Evolutionary conservation across 1,140 invertebrate genomes (phyloP).

Genomic region (Prorops nasuta): DNA sequence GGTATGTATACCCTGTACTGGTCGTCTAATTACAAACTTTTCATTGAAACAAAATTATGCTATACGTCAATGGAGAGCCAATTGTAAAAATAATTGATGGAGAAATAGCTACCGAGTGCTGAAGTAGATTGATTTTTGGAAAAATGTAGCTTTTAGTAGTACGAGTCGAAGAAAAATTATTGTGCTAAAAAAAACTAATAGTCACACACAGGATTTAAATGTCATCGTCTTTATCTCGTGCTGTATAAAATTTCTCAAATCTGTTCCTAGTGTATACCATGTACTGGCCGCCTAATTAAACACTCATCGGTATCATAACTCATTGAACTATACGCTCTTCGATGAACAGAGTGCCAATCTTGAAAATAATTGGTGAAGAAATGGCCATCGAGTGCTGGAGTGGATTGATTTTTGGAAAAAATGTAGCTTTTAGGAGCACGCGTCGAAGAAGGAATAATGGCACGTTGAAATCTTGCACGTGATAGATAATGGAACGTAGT

Average conservation of each 20-base stretch:
- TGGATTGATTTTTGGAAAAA: background rate
- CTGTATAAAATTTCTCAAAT: no score
- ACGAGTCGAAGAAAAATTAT: background rate
- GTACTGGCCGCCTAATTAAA: no score
- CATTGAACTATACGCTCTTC: background rate
- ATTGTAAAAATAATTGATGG: background rate
- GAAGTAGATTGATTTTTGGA: background rate
- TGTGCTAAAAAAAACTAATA: no score
- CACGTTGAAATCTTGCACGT: no score
- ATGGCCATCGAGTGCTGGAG: background rate
- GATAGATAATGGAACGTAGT: background rate
- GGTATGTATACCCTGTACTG: no score
- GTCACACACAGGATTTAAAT: no score
- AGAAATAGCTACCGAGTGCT: background rate
- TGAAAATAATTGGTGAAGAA: background rate
- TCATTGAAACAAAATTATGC: background rate
- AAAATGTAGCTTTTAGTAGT: background rate
- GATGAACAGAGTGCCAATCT: background rate
- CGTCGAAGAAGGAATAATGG: no score
- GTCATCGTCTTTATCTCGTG: no score
- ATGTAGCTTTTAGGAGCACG: background rate
- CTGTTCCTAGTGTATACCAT: no score
- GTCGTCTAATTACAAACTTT: no score
- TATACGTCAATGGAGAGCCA: background rate
- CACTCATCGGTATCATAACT: no score